Conservation (phyloP, 2,797 vertebrate genomes). For the Coccyzus lansbergi region DNA sequence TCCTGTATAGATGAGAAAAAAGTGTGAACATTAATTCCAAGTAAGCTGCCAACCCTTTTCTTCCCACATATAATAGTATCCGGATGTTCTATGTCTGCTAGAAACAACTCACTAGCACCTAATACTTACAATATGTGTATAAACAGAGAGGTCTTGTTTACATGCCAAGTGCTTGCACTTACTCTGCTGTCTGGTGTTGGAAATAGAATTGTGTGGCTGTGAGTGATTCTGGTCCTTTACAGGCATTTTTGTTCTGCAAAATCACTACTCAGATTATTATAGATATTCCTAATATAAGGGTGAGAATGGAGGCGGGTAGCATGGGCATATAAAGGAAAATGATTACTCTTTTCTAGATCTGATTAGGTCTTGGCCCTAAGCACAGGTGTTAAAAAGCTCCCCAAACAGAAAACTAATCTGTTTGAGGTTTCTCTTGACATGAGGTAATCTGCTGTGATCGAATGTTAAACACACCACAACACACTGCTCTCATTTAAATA, state of each 20-base stretch:
- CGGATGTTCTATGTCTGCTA: constrained; percentile 47
- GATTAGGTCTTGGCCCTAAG: not conserved
- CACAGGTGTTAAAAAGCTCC: not conserved
- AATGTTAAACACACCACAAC: not conserved
- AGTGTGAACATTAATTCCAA: not conserved
- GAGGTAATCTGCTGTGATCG: not conserved
- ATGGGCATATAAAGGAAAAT: not conserved
- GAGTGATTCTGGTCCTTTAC: not conserved
- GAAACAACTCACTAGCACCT: constrained; percentile 61
- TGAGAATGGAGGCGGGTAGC: not conserved
- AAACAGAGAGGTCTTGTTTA: constrained; percentile 69
- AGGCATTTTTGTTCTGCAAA: not conserved
- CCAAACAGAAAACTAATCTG: not conserved
- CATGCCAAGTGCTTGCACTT: constrained; percentile 51
- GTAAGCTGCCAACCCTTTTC: not conserved
- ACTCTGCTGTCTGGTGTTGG: not conserved
- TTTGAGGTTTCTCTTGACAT: not conserved
- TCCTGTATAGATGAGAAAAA: not conserved
- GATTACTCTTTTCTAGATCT: not conserved
- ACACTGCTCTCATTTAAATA: not conserved
- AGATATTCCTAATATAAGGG: not conserved
- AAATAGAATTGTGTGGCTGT: constrained; percentile 29
- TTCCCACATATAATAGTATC: constrained; percentile 14
- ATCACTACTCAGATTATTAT: not conserved
- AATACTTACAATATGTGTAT: constrained; percentile 61